A percentile compares a stretch with the other conserved stretches of the same genome.
Evolutionary conservation across 2,888 invertebrate genomes (phyloP).

Genomic region (Nomada goodeniana): DNA sequence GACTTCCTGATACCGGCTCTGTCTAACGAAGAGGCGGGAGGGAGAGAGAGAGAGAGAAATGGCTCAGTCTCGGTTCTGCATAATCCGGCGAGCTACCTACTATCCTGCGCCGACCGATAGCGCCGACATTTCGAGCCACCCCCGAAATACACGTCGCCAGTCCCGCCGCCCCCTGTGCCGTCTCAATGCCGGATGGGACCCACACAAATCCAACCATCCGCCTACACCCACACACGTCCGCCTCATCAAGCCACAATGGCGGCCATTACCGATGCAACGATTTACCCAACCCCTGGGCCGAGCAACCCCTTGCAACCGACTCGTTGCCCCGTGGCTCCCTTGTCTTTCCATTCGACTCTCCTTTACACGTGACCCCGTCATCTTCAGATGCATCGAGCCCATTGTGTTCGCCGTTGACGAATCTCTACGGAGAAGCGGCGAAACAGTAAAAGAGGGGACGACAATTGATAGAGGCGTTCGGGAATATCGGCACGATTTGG

Average conservation of each 20-base stretch:
- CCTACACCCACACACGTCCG: slow-evolving; percentile 56
- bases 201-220: slow-evolving; percentile 51
- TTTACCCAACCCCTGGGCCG: slow-evolving; percentile 64
- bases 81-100: slow-evolving; percentile 78
- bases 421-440: neutral
- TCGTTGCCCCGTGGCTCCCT: slow-evolving; percentile 8
- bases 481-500: too few relatives aligned
- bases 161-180: slow-evolving; percentile 17
- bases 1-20: slow-evolving; percentile 28
- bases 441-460: neutral
- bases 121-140: slow-evolving; percentile 72
- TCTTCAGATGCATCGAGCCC: slow-evolving; percentile 33
- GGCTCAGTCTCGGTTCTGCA: slow-evolving; percentile 75
- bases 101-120: slow-evolving; percentile 76
- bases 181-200: slow-evolving; percentile 63
- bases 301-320: slow-evolving; percentile 3
- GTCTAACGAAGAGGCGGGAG: slow-evolving; percentile 32
- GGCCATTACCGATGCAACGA: slow-evolving; percentile 81
- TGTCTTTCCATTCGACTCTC: slow-evolving; percentile 31
- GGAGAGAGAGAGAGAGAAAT: neutral
- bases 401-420: slow-evolving; percentile 24
- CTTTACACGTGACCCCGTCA: slow-evolving; percentile 22
- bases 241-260: slow-evolving; percentile 76
- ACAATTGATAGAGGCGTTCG: too few relatives aligned
- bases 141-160: slow-evolving; percentile 63